Conservation (phyloP, 2,888 invertebrate species). For the Campoletis raptor region DNA sequence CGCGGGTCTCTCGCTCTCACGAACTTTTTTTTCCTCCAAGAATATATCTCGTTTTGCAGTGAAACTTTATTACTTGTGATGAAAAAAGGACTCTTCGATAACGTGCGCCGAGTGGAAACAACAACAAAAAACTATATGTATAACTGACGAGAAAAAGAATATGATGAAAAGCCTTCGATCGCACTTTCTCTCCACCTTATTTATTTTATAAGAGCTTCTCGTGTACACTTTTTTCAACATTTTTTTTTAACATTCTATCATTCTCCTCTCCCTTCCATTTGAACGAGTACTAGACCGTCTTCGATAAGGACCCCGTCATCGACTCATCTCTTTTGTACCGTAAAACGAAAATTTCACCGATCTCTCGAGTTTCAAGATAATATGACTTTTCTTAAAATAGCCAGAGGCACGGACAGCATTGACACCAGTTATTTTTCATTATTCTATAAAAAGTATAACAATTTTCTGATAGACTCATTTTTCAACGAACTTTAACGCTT, state of each 20-base stretch:
- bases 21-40: conserved; percentile 27
- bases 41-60: conserved; percentile 37
- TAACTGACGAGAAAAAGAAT: conserved; percentile 26
- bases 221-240: background rate
- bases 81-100: conserved; percentile 20
- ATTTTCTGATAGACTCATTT: background rate
- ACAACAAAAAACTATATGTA: background rate
- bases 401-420: background rate
- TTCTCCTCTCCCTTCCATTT: background rate
- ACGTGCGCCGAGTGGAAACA: background rate
- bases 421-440: background rate
- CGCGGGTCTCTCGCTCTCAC: conserved; percentile 33
- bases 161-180: conserved; percentile 21
- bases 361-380: background rate
- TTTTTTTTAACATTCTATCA: background rate
- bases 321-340: conserved; percentile 13
- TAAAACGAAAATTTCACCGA: conserved; percentile 4
- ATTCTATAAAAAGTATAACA: background rate
- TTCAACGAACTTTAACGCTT: background rate
- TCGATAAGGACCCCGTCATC: conserved; percentile 38
- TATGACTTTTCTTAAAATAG: conserved; percentile 9
- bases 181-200: conserved; percentile 14
- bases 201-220: conserved; percentile 11
- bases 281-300: conserved; percentile 26
- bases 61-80: conserved; percentile 36